Evolutionary conservation across 2,888 invertebrate species (phyloP).

Genomic region (Philereme vetulata): DNA sequence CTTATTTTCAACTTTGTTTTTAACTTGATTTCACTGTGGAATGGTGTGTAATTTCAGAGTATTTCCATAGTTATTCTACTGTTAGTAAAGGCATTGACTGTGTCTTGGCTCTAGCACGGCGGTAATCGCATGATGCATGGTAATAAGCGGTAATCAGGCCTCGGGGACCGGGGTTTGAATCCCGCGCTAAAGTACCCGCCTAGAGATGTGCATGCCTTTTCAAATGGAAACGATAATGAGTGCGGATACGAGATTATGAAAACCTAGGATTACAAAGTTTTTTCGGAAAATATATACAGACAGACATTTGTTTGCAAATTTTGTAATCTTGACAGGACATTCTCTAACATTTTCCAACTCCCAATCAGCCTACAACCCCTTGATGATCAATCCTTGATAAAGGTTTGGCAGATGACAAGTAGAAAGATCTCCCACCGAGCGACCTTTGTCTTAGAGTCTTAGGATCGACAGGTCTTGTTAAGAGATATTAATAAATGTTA

Average conservation of each 20-base stretch:
- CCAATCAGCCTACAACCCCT: too few relatives aligned
- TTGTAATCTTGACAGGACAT: too few relatives aligned
- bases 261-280: background rate
- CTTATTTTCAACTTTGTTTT: background rate
- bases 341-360: too few relatives aligned
- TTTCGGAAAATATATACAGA: too few relatives aligned
- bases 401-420: too few relatives aligned
- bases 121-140: conserved; percentile 61
- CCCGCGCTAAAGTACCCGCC: conserved; percentile 38
- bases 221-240: conserved; percentile 32
- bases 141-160: conserved; percentile 71
- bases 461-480: too few relatives aligned
- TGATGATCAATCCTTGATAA: too few relatives aligned
- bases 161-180: conserved; percentile 52
- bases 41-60: background rate
- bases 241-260: conserved; percentile 24
- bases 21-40: background rate
- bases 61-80: conserved; percentile 5
- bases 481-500: too few relatives aligned
- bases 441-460: too few relatives aligned
- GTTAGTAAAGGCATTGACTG: conserved; percentile 12
- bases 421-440: too few relatives aligned
- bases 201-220: conserved; percentile 35
- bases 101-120: conserved; percentile 41
- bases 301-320: too few relatives aligned